A percentile compares a stretch with the other conserved stretches of the same genome.
phyloP scores from a whole-genome alignment of 2,888 invertebrate genomes.

The Blera fallax region DNA sequence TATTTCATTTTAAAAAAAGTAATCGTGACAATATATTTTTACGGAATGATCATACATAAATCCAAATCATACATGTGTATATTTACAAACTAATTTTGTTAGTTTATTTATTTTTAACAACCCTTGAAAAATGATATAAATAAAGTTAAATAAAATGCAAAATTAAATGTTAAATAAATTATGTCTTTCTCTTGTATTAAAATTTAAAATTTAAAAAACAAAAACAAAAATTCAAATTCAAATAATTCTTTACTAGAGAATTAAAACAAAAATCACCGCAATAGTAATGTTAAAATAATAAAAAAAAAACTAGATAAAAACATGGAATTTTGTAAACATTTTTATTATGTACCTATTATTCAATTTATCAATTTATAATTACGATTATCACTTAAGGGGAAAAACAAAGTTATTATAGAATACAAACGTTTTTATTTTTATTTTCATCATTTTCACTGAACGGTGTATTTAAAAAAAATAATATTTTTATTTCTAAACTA shows the following conservation, averaged over 20 bases:
- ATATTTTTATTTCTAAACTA: background rate
- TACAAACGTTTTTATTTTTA: background rate
- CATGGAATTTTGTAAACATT: background rate
- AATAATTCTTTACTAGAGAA: background rate
- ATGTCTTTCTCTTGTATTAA: background rate
- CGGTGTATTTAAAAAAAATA: background rate
- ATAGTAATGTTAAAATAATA: constrained; percentile 12
- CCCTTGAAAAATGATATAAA: background rate
- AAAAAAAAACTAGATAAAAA: background rate
- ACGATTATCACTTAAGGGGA: background rate
- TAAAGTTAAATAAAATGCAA: background rate
- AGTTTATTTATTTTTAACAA: background rate
- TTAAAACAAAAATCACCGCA: constrained; percentile 3
- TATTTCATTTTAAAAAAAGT: background rate
- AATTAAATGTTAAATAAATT: background rate
- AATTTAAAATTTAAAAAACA: background rate
- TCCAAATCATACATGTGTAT: constrained; percentile 52
- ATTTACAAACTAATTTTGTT: constrained; percentile 47
- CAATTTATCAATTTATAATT: background rate
- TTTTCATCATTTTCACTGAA: background rate
- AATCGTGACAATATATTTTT: constrained; percentile 58
- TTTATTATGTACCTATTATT: background rate
- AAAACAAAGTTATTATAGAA: background rate
- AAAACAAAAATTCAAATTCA: too few relatives aligned
- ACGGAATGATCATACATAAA: constrained; percentile 47